phyloP scores from a whole-genome alignment of 2,113 vertebrate genomes.

The Lipophrys pholis region DNA sequence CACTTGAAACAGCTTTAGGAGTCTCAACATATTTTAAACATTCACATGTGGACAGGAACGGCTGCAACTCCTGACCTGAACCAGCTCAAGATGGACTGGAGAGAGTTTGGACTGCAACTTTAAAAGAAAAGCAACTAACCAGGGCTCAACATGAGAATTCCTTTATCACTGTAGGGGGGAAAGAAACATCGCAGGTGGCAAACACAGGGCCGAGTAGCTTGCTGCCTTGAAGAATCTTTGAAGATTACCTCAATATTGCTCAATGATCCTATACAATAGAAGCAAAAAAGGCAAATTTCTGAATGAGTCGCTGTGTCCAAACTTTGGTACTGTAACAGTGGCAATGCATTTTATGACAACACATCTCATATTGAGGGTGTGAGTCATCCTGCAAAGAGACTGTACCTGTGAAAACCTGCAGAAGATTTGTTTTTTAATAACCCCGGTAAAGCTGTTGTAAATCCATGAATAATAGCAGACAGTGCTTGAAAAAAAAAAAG shows the following conservation, averaged over 20 bases:
- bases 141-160: background rate
- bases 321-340: background rate
- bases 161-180: too few relatives aligned
- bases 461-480: background rate
- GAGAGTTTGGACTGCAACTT: background rate
- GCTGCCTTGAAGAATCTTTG: too few relatives aligned
- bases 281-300: background rate
- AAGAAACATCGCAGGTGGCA: background rate
- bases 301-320: background rate
- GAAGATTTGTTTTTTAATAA: background rate
- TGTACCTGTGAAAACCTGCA: background rate
- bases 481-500: background rate
- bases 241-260: background rate
- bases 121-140: background rate
- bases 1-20: too few relatives aligned
- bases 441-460: background rate
- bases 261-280: background rate
- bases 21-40: too few relatives aligned
- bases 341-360: background rate
- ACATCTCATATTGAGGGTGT: background rate
- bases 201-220: background rate
- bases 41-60: too few relatives aligned
- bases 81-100: background rate
- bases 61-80: background rate
- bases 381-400: slow-evolving; percentile 5